Percentiles rank a stretch among this genome's conserved stretches.
Evolutionary conservation across 2,113 vertebrate genomes (phyloP).

Genomic region (Monopterus albus): DNA sequence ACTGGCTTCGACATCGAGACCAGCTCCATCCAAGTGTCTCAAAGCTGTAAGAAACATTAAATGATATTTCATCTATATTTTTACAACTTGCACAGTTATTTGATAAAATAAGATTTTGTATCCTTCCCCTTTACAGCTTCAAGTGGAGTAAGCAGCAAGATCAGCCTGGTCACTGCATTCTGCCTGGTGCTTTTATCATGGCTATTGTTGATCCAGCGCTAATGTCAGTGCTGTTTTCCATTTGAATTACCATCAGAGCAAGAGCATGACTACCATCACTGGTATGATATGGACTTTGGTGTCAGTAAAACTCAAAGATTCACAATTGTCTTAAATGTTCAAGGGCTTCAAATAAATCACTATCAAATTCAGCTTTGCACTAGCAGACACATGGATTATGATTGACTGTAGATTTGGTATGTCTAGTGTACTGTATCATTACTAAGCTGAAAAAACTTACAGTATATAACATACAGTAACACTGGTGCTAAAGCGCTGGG

Average conservation of each 20-base stretch:
- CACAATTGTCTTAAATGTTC: too few relatives aligned
- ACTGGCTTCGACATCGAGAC: too few relatives aligned
- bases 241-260: background rate
- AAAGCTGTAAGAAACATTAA: slow-evolving; percentile 14
- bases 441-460: background rate
- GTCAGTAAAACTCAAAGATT: too few relatives aligned
- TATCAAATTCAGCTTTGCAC: background rate
- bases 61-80: too few relatives aligned
- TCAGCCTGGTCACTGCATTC: background rate
- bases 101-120: background rate
- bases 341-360: too few relatives aligned
- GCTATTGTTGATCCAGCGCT: slow-evolving; percentile 2
- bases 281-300: background rate
- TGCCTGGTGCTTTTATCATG: slow-evolving; percentile 1
- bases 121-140: background rate
- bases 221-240: background rate
- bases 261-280: background rate
- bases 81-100: background rate
- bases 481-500: background rate
- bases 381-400: background rate
- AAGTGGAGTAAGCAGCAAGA: background rate
- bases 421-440: too few relatives aligned
- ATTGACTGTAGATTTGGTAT: too few relatives aligned
- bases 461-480: background rate
- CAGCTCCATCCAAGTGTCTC: too few relatives aligned